Conservation (phyloP, 2,888 invertebrate genomes). For the Myopa testacea region DNA sequence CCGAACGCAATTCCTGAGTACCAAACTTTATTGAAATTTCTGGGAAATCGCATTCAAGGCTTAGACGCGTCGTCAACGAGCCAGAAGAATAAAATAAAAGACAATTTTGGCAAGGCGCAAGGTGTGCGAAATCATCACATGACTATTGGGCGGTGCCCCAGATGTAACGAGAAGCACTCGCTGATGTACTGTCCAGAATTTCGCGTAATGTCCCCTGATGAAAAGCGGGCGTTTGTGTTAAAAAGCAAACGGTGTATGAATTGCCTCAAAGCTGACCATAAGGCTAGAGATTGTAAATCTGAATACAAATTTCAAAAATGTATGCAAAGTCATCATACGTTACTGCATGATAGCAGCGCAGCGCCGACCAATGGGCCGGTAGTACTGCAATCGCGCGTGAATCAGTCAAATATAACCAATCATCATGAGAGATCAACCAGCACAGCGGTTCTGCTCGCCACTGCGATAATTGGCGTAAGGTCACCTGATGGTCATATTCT, state of each 20-base stretch:
- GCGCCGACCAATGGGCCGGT: background rate
- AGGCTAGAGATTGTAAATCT: constrained; percentile 26
- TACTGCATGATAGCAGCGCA: background rate
- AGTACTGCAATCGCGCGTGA: constrained; percentile 14
- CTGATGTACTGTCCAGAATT: too few relatives aligned
- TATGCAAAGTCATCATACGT: constrained; percentile 19
- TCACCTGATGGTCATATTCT: constrained; percentile 21
- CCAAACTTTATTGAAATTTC: too few relatives aligned
- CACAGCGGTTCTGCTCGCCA: constrained; percentile 16
- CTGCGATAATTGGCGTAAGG: constrained; percentile 15
- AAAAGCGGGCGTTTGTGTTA: constrained; percentile 24
- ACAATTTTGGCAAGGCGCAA: too few relatives aligned
- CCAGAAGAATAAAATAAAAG: too few relatives aligned
- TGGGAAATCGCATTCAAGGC: too few relatives aligned
- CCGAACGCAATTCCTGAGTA: too few relatives aligned
- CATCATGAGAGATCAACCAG: background rate
- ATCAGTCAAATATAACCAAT: background rate
- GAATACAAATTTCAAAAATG: constrained; percentile 31
- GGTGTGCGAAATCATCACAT: too few relatives aligned
- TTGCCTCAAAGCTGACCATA: constrained; percentile 38
- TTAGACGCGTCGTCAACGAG: too few relatives aligned
- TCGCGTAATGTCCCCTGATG: constrained; percentile 18
- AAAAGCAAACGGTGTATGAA: constrained; percentile 40
- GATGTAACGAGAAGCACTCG: too few relatives aligned
- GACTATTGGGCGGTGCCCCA: too few relatives aligned